Conservation (phyloP, 35 echinoderm and acorn worm genomes). For the Apostichopus californicus region DNA sequence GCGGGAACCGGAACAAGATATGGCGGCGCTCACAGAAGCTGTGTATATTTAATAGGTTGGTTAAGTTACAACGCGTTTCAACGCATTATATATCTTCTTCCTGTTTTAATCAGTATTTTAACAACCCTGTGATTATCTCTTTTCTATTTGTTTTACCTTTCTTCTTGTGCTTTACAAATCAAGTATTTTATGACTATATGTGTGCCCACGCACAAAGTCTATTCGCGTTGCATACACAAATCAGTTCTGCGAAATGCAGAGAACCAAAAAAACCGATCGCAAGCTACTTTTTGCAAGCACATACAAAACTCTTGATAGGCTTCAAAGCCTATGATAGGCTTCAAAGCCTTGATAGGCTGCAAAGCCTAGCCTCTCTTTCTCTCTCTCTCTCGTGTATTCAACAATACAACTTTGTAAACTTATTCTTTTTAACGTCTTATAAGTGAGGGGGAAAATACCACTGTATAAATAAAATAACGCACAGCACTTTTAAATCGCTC, state of each 20-base stretch:
- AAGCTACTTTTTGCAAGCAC: too few relatives aligned
- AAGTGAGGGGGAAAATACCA: background rate
- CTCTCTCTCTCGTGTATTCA: background rate
- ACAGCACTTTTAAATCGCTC: background rate
- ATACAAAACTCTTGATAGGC: too few relatives aligned
- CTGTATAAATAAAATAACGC: background rate
- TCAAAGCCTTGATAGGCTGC: too few relatives aligned
- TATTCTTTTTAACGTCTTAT: background rate
- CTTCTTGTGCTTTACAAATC: background rate
- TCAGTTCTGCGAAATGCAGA: too few relatives aligned
- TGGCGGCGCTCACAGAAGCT: background rate
- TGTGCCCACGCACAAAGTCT: too few relatives aligned
- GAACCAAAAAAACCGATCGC: too few relatives aligned
- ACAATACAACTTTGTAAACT: background rate
- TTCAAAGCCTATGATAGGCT: too few relatives aligned
- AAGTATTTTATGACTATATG: background rate
- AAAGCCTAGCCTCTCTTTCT: too few relatives aligned
- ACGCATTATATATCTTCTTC: background rate
- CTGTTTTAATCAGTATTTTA: background rate
- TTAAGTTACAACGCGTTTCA: background rate
- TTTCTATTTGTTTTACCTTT: background rate
- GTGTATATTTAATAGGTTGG: constrained; percentile 2
- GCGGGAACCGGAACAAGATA: background rate
- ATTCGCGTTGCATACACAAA: too few relatives aligned
- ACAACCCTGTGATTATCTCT: background rate